Evolutionary conservation across 2,113 vertebrate genomes (phyloP).

Genomic region (Serinus canaria): DNA sequence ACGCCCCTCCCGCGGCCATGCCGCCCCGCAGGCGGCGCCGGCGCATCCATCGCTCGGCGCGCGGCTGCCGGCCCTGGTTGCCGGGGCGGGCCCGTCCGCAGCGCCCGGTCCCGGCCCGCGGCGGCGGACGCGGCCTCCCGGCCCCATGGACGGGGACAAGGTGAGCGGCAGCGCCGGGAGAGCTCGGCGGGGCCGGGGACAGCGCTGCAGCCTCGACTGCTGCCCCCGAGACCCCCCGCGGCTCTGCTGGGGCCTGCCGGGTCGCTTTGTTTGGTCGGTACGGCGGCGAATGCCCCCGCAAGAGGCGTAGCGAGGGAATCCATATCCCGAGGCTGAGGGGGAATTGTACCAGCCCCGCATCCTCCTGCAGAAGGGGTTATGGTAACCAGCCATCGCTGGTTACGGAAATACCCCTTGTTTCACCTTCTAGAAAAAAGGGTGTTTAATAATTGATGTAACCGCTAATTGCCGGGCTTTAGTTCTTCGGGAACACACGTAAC

Average conservation of each 20-base stretch:
- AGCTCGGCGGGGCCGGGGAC: background rate
- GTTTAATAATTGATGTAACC: background rate
- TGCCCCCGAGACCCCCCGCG: background rate
- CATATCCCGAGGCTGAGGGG: background rate
- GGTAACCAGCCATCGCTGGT: no score
- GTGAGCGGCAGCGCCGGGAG: conserved; percentile 1
- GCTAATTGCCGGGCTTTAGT: background rate
- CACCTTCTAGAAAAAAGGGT: rapidly evolving
- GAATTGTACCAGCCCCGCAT: rapidly evolving
- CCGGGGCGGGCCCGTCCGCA: conserved; percentile 20
- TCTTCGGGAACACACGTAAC: background rate
- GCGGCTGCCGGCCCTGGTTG: background rate
- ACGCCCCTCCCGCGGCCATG: rapidly evolving
- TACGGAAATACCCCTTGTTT: background rate
- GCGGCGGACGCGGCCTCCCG: no score
- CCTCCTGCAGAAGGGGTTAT: background rate
- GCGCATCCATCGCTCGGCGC: background rate
- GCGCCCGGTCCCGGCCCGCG: background rate
- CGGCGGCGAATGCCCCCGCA: rapidly evolving
- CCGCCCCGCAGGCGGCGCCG: background rate
- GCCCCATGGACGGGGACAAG: conserved; percentile 54
- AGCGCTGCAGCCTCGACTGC: background rate
- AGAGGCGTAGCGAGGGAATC: rapidly evolving
- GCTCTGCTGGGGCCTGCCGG: rapidly evolving
- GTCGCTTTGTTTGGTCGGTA: background rate